Evolutionary conservation across 1,140 invertebrate species (phyloP).

Genomic region (Sinonovacula constricta): DNA sequence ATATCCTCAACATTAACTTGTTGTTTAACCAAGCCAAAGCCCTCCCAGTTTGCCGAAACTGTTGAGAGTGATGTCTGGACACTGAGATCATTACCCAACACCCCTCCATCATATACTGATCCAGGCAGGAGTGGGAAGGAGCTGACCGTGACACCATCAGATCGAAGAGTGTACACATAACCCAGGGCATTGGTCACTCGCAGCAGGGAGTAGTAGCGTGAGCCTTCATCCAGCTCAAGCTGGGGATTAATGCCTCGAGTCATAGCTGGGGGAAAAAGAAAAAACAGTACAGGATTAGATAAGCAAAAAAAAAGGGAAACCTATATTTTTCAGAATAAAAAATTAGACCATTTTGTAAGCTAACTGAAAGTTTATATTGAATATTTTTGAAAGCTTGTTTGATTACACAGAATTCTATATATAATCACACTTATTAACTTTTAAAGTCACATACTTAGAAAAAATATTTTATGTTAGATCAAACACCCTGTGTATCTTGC

Average conservation of each 20-base stretch:
- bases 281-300: too few species aligned
- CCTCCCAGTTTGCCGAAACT: slow-evolving; percentile 65
- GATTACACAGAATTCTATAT: too few species aligned
- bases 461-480: too few species aligned
- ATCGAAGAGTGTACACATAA: slow-evolving; percentile 56
- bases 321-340: too few species aligned
- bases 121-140: slow-evolving; percentile 64
- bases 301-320: too few species aligned
- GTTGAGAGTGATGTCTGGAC: slow-evolving; percentile 46
- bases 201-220: slow-evolving; percentile 62
- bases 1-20: slow-evolving; percentile 5
- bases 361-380: too few species aligned
- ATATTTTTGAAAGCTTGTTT: too few species aligned
- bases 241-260: slow-evolving; percentile 60
- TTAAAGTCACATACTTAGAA: too few species aligned
- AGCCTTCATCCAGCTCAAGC: slow-evolving; percentile 52
- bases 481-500: too few species aligned
- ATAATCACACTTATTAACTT: too few species aligned
- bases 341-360: too few species aligned
- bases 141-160: slow-evolving; percentile 65
- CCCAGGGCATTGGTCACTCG: slow-evolving; percentile 60
- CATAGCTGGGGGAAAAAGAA: neutral
- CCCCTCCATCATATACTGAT: slow-evolving; percentile 62
- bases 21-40: slow-evolving; percentile 59
- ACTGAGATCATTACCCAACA: slow-evolving; percentile 61